Conservation (phyloP, 2,888 invertebrate genomes). For the Sialis fuliginosa region DNA sequence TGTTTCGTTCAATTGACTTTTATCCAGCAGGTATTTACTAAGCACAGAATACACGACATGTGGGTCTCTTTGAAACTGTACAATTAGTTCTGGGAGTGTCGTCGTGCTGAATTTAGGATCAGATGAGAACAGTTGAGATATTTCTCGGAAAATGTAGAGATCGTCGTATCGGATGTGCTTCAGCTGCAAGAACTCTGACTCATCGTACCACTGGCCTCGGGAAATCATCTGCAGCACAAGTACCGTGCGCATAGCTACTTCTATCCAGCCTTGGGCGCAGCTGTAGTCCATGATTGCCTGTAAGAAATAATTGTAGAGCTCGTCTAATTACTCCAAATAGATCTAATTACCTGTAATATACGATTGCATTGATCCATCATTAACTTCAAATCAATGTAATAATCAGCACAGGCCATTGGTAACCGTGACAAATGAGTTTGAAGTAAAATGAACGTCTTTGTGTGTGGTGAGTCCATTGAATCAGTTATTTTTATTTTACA, state of each 20-base stretch:
- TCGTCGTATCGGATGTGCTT: conserved; percentile 56
- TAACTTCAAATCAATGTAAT: conserved; percentile 88
- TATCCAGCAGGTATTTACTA: conserved; percentile 10
- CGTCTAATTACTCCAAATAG: conserved; percentile 90
- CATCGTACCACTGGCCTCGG: conserved; percentile 76
- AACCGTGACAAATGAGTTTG: conserved; percentile 87
- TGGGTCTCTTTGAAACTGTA: not conserved
- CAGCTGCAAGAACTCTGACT: conserved; percentile 54
- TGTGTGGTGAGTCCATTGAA: conserved; percentile 80
- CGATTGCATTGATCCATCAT: conserved; percentile 92
- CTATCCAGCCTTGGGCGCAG: conserved; percentile 81
- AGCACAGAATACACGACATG: conserved; percentile 9
- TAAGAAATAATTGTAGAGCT: conserved; percentile 86
- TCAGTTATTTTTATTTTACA: conserved; percentile 55
- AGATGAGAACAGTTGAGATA: conserved; percentile 23
- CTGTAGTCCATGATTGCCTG: conserved; percentile 95
- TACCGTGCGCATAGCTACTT: conserved; percentile 59
- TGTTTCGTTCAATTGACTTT: conserved; percentile 16
- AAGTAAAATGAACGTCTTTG: conserved; percentile 82
- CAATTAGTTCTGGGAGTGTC: not conserved
- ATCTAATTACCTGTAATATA: conserved; percentile 81
- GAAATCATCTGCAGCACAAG: conserved; percentile 75
- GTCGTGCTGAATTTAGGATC: not conserved
- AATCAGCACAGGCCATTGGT: conserved; percentile 78
- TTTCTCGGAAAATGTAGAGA: conserved; percentile 36